Conservation (phyloP, 2,888 invertebrate genomes). For the Cheilosia soror region DNA sequence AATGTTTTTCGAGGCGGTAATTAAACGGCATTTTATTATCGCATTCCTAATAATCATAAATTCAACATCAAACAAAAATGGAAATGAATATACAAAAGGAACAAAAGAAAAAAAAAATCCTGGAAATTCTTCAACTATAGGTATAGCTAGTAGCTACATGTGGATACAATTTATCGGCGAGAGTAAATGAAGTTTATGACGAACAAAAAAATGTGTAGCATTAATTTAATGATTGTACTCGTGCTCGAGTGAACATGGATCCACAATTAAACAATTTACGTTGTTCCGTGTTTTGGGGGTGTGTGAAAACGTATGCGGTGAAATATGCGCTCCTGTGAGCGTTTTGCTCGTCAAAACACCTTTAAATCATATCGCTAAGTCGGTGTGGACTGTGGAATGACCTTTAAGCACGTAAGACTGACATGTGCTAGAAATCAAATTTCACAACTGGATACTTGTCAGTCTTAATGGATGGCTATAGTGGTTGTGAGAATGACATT, state of each 20-base stretch:
- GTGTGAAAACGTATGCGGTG: not conserved
- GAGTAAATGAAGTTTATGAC: constrained; percentile 33
- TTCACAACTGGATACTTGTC: constrained; percentile 10
- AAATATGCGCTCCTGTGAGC: too few relatives aligned
- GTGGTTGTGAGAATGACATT: not conserved
- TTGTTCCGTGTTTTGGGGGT: constrained; percentile 6
- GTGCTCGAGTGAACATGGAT: constrained; percentile 29
- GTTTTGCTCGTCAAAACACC: constrained; percentile 10
- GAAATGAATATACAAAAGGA: not conserved
- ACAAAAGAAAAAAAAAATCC: constrained; percentile 2
- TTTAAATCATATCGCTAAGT: constrained; percentile 32
- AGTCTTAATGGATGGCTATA: not conserved
- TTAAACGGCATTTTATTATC: constrained; percentile 19
- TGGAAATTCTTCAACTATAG: constrained; percentile 14
- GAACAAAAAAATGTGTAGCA: constrained; percentile 37
- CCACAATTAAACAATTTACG: constrained; percentile 58
- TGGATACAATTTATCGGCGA: constrained; percentile 9
- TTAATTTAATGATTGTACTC: constrained; percentile 54
- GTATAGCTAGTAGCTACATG: not conserved
- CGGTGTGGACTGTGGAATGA: not conserved
- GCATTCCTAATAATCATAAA: constrained; percentile 39
- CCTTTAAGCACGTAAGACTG: constrained; percentile 14
- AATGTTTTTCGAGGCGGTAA: not conserved
- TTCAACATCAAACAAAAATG: not conserved
- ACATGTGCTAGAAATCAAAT: constrained; percentile 19